phyloP scores from a whole-genome alignment of 2,888 invertebrate species.

The Agonopterix alstromeriana region DNA sequence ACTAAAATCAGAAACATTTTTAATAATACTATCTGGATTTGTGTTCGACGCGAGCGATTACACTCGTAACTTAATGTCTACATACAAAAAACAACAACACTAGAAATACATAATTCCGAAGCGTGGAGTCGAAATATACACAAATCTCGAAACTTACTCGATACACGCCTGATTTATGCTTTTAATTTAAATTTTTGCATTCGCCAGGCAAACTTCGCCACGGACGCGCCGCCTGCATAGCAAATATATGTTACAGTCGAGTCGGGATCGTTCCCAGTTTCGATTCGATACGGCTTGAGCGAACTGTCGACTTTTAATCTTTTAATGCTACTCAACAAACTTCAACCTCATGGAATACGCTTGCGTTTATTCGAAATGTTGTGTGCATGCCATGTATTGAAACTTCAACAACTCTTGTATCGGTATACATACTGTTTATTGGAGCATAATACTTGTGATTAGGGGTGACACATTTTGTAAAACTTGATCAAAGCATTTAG shows the following conservation, averaged over 20 bases:
- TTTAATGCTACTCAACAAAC: conserved; percentile 74
- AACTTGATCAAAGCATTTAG: too few relatives aligned
- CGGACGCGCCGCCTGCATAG: conserved; percentile 68
- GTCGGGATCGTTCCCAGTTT: conserved; percentile 58
- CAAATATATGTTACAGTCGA: conserved; percentile 67
- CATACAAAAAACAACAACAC: conserved; percentile 24
- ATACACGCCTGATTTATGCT: conserved; percentile 76
- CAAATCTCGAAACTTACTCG: conserved; percentile 72
- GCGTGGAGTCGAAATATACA: conserved; percentile 62
- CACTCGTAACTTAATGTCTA: conserved; percentile 1
- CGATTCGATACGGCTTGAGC: conserved; percentile 65
- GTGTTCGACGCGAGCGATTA: too few relatives aligned
- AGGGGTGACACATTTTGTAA: too few relatives aligned
- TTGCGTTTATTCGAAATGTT: conserved; percentile 39
- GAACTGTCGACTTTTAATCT: conserved; percentile 74
- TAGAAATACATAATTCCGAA: conserved; percentile 39
- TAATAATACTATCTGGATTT: too few relatives aligned
- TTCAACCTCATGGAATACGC: conserved; percentile 39
- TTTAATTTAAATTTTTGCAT: conserved; percentile 79
- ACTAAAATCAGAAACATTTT: too few relatives aligned
- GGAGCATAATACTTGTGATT: too few relatives aligned
- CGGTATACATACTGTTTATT: neutral
- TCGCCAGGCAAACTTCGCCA: conserved; percentile 66
- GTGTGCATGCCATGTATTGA: neutral
- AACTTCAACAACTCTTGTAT: neutral